Percentiles rank a stretch among this genome's conserved stretches.
Conservation (phyloP, 2,113 vertebrate species). For the Noctilio leporinus region DNA sequence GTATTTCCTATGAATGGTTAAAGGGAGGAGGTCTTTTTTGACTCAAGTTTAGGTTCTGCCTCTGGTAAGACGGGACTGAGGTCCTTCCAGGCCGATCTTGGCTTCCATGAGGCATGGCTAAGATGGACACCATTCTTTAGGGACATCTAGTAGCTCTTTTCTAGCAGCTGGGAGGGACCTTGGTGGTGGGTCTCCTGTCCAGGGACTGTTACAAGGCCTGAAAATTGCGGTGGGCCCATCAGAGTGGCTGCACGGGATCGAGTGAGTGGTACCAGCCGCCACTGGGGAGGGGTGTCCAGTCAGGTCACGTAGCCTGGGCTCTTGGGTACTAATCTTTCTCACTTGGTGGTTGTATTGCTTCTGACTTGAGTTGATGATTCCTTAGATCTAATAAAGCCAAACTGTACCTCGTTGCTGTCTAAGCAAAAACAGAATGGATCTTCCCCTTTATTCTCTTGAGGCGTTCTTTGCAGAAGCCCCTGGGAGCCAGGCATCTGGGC, state of each 20-base stretch:
- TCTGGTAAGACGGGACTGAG: neutral
- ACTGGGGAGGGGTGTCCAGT: fast-evolving
- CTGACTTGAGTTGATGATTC: neutral
- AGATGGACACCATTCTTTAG: neutral
- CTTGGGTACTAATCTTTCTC: neutral
- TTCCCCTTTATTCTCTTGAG: neutral
- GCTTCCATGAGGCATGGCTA: neutral
- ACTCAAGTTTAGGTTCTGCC: neutral
- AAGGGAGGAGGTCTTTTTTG: neutral
- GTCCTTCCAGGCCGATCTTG: neutral
- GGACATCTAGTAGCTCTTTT: neutral
- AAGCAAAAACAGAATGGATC: neutral
- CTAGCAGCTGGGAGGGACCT: neutral
- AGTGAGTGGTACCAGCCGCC: neutral
- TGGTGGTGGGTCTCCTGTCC: neutral
- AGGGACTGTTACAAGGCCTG: neutral
- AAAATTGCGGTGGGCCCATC: neutral
- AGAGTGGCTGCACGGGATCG: neutral
- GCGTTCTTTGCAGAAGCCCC: neutral
- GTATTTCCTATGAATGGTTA: neutral
- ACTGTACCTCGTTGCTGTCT: neutral
- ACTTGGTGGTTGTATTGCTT: neutral
- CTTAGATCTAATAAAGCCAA: slow-evolving; percentile 17
- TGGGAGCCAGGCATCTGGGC: neutral
- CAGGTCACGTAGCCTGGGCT: neutral